Base-by-base conservation (phyloP, 1,140 invertebrate species). In the Belonocnema kinseyi region DNA sequence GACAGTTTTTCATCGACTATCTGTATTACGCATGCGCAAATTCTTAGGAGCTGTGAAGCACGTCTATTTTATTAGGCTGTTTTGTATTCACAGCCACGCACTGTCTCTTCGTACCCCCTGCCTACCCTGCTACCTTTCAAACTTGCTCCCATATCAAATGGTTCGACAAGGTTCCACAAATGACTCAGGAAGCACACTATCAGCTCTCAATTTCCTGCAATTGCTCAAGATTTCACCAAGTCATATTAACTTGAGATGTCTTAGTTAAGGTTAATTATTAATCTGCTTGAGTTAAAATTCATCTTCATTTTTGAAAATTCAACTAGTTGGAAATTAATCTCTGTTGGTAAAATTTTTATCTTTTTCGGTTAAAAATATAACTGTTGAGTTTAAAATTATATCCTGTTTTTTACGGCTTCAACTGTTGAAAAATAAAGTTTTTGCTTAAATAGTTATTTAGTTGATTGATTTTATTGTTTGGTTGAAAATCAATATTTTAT, bases 81-180 rank as follows among this genome's bases (percentile, higher is more conserved):
- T 87, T 89, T 83, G 77, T 88, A 89, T 89, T 89, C 89, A 87
- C 52, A 74, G 76, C 82, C 83, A 86, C 80, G 83, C 81, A 79
- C 73, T 21, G 76, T 73, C 81, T 77, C 72, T 78, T 82, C 79
- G 73, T 58, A 14, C 73, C 21, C 46, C 26, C 26, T 66, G 21
- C 40, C 33, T 66, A 72, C 76, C 71, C 72, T 74, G 7, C 40
- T 66, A 58, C 71, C 52, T 73, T 84, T 76, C 52, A 40, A 75
- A 54, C 40, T 77, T 79, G 71, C 81, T 80, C 66, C 51, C 70
- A 72, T 74, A 75, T 77, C 80, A 74, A 79, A 75, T 72, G 50
- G 75, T 79, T 81, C 77, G 77, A 79, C 79, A 79, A 79, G 56
- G 75, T 71, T 72, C 74, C 54, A 72, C 54, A 74, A 74, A 74